These are phyloP conservation scores for Alsophila aescularia DNA, from an alignment of 2,888 invertebrate genomes.

Conservation along the genomic window DNA sequence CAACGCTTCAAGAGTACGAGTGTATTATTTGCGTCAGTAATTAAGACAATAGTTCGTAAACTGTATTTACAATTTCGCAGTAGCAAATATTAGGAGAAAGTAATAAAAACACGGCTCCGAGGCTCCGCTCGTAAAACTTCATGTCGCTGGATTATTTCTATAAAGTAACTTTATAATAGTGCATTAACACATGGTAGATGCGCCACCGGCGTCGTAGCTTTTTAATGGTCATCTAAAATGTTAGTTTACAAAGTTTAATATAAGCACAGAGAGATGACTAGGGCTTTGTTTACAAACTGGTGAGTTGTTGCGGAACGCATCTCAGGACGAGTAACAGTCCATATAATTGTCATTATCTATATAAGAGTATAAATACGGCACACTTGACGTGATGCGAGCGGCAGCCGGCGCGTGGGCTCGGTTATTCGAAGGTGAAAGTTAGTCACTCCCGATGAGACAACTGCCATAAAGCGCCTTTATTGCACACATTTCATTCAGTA, in stretches of 20 bases:
- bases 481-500: conserved; percentile 29
- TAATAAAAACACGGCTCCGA: conserved; percentile 50
- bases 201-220: conserved; percentile 11
- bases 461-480: conserved; percentile 38
- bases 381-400: conserved; percentile 36
- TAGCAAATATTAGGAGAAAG: conserved; percentile 44
- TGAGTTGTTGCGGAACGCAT: background rate
- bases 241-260: conserved; percentile 15
- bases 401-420: conserved; percentile 48
- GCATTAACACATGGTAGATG: conserved; percentile 15
- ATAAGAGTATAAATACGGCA: conserved; percentile 39
- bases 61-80: conserved; percentile 40
- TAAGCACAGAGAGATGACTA: conserved; percentile 5
- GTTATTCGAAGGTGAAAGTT: conserved; percentile 57
- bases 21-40: conserved; percentile 32
- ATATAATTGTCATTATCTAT: background rate
- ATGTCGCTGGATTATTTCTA: conserved; percentile 23
- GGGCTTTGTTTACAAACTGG: conserved; percentile 20
- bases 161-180: conserved; percentile 26
- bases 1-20: conserved; percentile 30
- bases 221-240: conserved; percentile 13
- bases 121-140: conserved; percentile 48
- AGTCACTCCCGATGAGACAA: conserved; percentile 48
- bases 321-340: background rate
- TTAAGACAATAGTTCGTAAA: conserved; percentile 34